phyloP scores from a whole-genome alignment of 2,888 invertebrate genomes.

The Patella pellucida region DNA sequence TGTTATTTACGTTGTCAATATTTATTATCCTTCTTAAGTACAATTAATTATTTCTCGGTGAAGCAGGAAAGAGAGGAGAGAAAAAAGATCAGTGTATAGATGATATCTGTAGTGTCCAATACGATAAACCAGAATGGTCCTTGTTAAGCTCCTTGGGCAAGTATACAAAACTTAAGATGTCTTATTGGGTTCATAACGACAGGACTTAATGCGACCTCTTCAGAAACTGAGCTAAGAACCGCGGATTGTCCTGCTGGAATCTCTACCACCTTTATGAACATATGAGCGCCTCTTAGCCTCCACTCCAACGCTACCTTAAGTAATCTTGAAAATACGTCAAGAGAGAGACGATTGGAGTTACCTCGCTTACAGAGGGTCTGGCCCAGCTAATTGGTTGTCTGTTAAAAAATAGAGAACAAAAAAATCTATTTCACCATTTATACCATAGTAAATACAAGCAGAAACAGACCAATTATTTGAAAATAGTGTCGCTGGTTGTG shows the following conservation, averaged over 20 bases:
- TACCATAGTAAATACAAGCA: background rate
- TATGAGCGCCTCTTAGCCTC: background rate
- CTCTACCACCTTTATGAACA: background rate
- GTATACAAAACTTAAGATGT: constrained; percentile 9
- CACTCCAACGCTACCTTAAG: background rate
- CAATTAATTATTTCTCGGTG: too few relatives aligned
- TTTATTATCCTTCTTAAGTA: too few relatives aligned
- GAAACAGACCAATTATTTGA: background rate
- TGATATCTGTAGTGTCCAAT: too few relatives aligned
- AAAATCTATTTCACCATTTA: constrained; percentile 6
- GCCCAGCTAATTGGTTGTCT: background rate
- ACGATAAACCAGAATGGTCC: background rate
- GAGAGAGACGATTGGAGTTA: background rate
- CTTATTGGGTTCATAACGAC: constrained; percentile 4
- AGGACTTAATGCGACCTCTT: constrained; percentile 3
- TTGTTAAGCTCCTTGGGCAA: background rate
- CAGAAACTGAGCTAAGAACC: background rate
- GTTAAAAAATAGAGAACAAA: background rate
- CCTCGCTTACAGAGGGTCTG: background rate
- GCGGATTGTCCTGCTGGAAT: background rate
- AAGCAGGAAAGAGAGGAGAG: too few relatives aligned
- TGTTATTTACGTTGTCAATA: too few relatives aligned
- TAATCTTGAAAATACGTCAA: constrained; percentile 2
- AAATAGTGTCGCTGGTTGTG: too few relatives aligned
- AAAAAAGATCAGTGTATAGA: too few relatives aligned